phyloP scores from a whole-genome alignment of 2,113 vertebrate genomes.

The Prunella fulvescens region DNA sequence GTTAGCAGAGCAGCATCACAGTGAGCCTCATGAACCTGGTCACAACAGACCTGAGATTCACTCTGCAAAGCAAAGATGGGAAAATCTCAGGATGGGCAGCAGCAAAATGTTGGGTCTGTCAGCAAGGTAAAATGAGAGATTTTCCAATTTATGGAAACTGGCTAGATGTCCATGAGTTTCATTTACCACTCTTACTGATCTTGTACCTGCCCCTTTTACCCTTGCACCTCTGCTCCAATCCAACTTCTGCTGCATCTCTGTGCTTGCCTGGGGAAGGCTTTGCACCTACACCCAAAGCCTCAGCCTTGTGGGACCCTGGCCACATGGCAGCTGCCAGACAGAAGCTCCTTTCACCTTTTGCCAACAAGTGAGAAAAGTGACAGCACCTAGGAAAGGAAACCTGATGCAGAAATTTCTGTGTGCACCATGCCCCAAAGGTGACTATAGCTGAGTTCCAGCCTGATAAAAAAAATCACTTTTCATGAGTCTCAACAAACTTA shows the following conservation, averaged over 20 bases:
- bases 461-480: background rate
- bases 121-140: background rate
- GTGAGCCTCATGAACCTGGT: background rate
- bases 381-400: background rate
- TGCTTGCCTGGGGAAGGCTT: background rate
- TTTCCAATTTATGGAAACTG: background rate
- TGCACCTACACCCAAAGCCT: background rate
- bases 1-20: background rate
- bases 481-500: background rate
- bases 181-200: background rate
- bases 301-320: background rate
- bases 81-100: background rate
- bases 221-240: background rate
- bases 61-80: background rate
- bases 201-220: background rate
- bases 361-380: background rate
- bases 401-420: background rate
- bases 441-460: background rate
- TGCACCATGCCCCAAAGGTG: background rate
- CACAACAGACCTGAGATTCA: background rate
- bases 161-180: background rate
- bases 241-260: background rate
- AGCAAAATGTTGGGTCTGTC: background rate
- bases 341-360: background rate
- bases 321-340: rapidly evolving